Percentiles rank a stretch among this genome's conserved stretches.
These are phyloP conservation scores for Todiramphus chloris DNA, from an alignment of 2,113 vertebrate species.

Conservation along the genomic window DNA sequence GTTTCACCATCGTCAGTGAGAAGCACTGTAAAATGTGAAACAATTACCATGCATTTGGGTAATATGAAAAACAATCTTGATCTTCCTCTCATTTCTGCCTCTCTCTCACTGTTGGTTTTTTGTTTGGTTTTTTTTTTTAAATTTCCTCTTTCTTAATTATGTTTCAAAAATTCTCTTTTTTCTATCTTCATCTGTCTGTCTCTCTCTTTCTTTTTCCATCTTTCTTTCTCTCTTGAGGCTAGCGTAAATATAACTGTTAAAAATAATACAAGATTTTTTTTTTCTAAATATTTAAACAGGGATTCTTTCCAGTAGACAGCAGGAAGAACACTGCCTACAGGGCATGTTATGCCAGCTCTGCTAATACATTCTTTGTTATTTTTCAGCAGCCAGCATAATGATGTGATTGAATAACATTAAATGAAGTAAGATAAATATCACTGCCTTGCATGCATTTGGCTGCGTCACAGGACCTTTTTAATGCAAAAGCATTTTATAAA, in stretches of 20 bases:
- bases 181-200: background rate
- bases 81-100: background rate
- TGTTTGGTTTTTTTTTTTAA: no score
- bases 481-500: background rate
- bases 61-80: background rate
- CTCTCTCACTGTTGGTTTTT: no score
- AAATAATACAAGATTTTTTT: conserved; percentile 57
- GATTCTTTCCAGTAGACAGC: conserved; percentile 61
- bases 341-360: conserved; percentile 36
- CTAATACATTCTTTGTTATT: conserved; percentile 51
- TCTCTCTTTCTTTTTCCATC: background rate
- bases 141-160: background rate
- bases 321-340: conserved; percentile 44
- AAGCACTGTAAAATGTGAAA: background rate
- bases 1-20: background rate
- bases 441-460: background rate
- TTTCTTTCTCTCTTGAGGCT: background rate
- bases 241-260: background rate
- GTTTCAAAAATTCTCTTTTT: background rate
- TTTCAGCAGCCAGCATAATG: conserved; percentile 46
- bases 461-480: conserved; percentile 52
- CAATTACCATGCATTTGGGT: background rate
- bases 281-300: conserved; percentile 62
- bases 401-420: conserved; percentile 61
- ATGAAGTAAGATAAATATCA: conserved; percentile 50